Percentiles rank a stretch among this genome's conserved stretches.
phyloP scores from a whole-genome alignment of 2,113 vertebrate species.

The Loxodonta africana region DNA sequence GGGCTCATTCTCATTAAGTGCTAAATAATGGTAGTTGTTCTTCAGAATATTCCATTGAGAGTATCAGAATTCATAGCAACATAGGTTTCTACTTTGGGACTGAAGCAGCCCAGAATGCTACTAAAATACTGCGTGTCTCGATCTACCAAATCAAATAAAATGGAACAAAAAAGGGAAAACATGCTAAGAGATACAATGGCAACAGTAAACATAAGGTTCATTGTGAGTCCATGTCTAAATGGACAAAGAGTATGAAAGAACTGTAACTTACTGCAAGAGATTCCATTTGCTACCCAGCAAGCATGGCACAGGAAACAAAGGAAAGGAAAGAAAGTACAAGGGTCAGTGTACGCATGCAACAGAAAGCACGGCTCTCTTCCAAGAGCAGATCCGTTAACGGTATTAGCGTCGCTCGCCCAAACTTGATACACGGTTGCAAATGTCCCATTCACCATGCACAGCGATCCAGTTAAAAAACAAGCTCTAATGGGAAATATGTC shows the following conservation, averaged over 20 bases:
- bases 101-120: slow-evolving; percentile 75
- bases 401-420: slow-evolving; percentile 88
- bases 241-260: slow-evolving; percentile 92
- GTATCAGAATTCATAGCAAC: slow-evolving; percentile 75
- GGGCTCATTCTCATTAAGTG: neutral
- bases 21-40: slow-evolving; percentile 48
- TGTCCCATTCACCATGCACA: slow-evolving; percentile 86
- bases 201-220: slow-evolving; percentile 81
- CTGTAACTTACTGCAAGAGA: slow-evolving; percentile 99
- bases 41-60: slow-evolving; percentile 60
- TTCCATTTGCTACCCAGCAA: slow-evolving; percentile 99
- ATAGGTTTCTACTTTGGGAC: slow-evolving; percentile 72
- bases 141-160: slow-evolving; percentile 81
- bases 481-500: slow-evolving; percentile 68
- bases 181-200: slow-evolving; percentile 86
- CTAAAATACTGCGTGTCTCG: slow-evolving; percentile 70
- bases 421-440: slow-evolving; percentile 83
- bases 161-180: slow-evolving; percentile 77
- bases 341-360: slow-evolving; percentile 93
- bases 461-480: slow-evolving; percentile 84
- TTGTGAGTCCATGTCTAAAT: slow-evolving; percentile 86
- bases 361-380: slow-evolving; percentile 87
- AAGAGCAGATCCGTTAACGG: slow-evolving; percentile 85
- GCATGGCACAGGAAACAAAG: slow-evolving; percentile 95
- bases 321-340: slow-evolving; percentile 93